Conservation (phyloP, 2,797 vertebrate genomes). For the Mus spretus region DNA sequence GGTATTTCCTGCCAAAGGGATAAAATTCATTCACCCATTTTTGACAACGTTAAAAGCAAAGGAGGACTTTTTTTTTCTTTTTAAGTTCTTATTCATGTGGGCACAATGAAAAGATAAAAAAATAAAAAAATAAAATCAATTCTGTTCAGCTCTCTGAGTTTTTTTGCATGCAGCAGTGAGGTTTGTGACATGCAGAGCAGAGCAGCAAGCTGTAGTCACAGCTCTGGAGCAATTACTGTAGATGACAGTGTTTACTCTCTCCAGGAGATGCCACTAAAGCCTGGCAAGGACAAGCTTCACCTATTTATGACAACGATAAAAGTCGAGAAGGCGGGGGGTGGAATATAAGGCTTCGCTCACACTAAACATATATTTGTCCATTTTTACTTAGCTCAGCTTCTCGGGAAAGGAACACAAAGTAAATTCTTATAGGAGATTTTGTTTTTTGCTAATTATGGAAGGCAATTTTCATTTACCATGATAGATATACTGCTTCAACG, state of each 20-base stretch:
- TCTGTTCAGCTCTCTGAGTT: slow-evolving; percentile 53
- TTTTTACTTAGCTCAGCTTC: slow-evolving; percentile 69
- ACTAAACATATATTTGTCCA: slow-evolving; percentile 68
- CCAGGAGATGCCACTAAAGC: slow-evolving; percentile 84
- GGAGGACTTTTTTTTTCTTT: not conserved
- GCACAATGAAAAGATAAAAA: not conserved
- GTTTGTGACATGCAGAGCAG: not conserved
- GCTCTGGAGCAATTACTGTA: slow-evolving; percentile 67
- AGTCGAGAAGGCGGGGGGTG: not conserved
- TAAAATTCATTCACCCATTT: slow-evolving; percentile 59
- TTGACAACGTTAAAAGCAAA: not conserved
- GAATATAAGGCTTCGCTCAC: slow-evolving; percentile 47
- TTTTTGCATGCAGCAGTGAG: slow-evolving; percentile 64
- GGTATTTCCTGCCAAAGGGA: slow-evolving; percentile 30
- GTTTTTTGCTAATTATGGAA: slow-evolving; percentile 71
- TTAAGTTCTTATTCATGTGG: slow-evolving; percentile 40
- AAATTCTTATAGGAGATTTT: slow-evolving; percentile 31
- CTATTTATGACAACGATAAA: slow-evolving; percentile 63
- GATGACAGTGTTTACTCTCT: slow-evolving; percentile 74
- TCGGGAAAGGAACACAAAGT: not conserved
- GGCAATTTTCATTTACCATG: slow-evolving; percentile 66
- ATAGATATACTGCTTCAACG: not conserved
- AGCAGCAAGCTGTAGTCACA: slow-evolving; percentile 55
- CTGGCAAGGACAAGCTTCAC: slow-evolving; percentile 61
- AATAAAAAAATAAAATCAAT: not conserved